Conservation (phyloP, 2,113 vertebrate species). For the Zapornia atra region DNA sequence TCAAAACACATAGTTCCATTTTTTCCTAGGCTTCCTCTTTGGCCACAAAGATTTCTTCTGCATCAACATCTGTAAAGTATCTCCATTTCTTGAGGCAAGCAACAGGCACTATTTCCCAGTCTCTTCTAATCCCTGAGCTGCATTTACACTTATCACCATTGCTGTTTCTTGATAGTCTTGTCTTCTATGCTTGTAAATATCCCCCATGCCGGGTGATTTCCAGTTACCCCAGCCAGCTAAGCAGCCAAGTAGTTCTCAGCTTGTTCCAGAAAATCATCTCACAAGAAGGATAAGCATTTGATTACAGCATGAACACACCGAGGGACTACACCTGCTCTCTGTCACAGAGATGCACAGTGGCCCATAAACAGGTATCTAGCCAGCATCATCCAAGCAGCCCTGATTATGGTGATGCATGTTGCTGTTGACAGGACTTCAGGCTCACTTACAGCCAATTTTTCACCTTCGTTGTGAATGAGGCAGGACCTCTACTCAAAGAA, state of each 20-base stretch:
- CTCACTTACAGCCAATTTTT: background rate
- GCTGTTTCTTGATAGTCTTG: background rate
- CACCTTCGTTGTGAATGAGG: background rate
- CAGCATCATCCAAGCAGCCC: background rate
- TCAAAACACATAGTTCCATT: background rate
- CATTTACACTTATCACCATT: background rate
- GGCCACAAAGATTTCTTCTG: background rate
- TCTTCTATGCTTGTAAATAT: background rate
- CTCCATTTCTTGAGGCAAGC: background rate
- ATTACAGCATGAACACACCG: background rate
- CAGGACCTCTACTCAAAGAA: background rate
- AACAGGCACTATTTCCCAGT: background rate
- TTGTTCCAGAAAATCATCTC: background rate
- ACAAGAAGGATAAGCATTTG: background rate
- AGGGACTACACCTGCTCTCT: background rate
- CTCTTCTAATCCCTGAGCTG: background rate
- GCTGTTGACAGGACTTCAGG: background rate
- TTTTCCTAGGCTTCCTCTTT: background rate
- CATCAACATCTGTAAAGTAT: background rate
- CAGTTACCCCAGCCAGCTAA: background rate
- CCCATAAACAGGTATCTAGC: background rate
- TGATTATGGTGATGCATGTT: rapidly evolving
- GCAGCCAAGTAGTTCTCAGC: background rate
- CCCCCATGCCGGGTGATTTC: background rate
- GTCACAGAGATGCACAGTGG: background rate